Percentiles rank a stretch among this genome's conserved stretches.
Evolutionary conservation across 1,140 invertebrate species (phyloP).

Genomic region (Popillia japonica): DNA sequence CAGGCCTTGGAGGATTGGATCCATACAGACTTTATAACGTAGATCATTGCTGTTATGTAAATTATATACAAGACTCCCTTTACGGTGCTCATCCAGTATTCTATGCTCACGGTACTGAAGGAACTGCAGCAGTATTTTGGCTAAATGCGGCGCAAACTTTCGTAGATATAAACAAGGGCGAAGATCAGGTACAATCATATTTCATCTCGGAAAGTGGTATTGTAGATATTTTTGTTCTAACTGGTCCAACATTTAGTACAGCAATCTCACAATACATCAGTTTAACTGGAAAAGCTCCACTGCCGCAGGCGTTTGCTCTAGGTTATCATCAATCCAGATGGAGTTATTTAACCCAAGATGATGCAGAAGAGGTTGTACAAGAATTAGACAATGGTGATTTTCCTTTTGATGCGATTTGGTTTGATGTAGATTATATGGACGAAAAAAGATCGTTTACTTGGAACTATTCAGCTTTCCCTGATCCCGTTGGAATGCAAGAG

Average conservation of each 20-base stretch:
- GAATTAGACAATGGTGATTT: conserved; percentile 90
- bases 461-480: conserved; percentile 87
- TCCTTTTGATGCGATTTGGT: conserved; percentile 95
- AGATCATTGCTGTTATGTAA: neutral
- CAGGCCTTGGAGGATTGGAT: neutral
- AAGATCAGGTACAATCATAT: conserved; percentile 72
- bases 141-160: conserved; percentile 97
- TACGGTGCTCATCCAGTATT: conserved; percentile 59
- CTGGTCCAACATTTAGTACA: conserved; percentile 85
- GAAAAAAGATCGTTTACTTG: conserved; percentile 97
- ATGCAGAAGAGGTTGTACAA: conserved; percentile 82
- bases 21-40: conserved; percentile 36
- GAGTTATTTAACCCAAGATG: conserved; percentile 97
- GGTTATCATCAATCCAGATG: conserved; percentile 97
- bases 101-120: conserved; percentile 83
- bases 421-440: conserved; percentile 98
- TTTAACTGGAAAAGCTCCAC: conserved; percentile 84
- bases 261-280: conserved; percentile 85
- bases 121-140: conserved; percentile 92
- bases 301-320: conserved; percentile 89
- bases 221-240: conserved; percentile 88
- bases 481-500: conserved; percentile 89
- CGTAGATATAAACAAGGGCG: conserved; percentile 86
- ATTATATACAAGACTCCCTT: conserved; percentile 9
- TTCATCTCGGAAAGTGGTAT: conserved; percentile 93